Evolutionary conservation across 2,888 invertebrate species (phyloP), one percentile per base, ranked within the genome.

Genomic region (Mythimna loreyi): DNA sequence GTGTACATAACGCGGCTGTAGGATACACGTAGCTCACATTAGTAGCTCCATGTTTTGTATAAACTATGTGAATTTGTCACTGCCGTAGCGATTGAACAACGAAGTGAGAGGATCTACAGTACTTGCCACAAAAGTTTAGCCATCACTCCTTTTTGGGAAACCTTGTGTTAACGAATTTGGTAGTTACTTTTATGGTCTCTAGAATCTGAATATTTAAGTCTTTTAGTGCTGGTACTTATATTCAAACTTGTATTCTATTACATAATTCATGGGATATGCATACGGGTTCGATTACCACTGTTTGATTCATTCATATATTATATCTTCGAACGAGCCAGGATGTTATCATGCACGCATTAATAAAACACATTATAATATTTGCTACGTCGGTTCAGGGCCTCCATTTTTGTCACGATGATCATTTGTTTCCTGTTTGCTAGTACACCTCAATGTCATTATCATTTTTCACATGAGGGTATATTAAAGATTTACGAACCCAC

Each of bases 101-200:
- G 71, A 86, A 87, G 91, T 87, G 87, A 90, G 78, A 90, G 91
- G 85, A 91, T 91, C 89, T 90, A 89, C 90, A 88, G 70, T 69
- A 76, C 36, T 68, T 74, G 36, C 33, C 52, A 62, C 60, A 67
- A 55, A 62, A 60, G 66, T 63, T 72, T 66, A 64, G 72, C 52
- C 64, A 61, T 47, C 52, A 67, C 13, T 62, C 63, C 57, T 53
- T 75, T 61, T 63, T 72, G 67, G 72, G 23, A 56, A 59, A 49
- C 40, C 5, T 61, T 67, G 64, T 84, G 70, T 75, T 75, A 73
- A 82, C 64, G 52, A 67, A 36, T 59, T 68, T 72, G 71, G 61
- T 76, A 62, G 64, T 53, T 63, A 59, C 11, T 60, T 47, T 69
- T 53, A n/a, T 69, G 53, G 61, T 62, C 5, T 67, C 3, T 60